These are phyloP conservation scores for Henricia sp. DNA, from an alignment of 53 echinoderm and acorn worm genomes.

Conservation along the genomic window DNA sequence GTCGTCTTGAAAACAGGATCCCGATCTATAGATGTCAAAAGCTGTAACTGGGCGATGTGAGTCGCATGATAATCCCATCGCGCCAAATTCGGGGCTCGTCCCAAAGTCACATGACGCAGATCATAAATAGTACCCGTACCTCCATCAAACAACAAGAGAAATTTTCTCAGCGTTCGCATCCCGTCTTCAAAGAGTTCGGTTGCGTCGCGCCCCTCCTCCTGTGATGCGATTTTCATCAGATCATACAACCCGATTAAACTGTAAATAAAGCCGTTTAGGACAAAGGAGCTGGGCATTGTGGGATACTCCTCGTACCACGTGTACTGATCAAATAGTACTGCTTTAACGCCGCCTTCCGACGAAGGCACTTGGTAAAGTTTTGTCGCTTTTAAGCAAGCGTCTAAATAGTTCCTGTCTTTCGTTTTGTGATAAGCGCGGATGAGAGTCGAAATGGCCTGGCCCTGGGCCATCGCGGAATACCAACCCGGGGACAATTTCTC, in stretches of 20 bases:
- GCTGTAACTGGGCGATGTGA: conserved; percentile 90
- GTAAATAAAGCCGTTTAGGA: conserved; percentile 97
- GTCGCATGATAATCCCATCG: conserved; percentile 99
- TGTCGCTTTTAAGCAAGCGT: conserved; percentile 79
- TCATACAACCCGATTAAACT: conserved; percentile 96
- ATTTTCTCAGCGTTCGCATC: conserved; percentile 81
- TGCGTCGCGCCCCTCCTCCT: conserved; percentile 87
- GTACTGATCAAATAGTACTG: conserved; percentile 91
- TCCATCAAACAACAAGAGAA: conserved; percentile 88
- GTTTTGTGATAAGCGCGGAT: conserved; percentile 83
- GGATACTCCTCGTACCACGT: conserved; percentile 99
- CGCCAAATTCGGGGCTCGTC: conserved; percentile 93
- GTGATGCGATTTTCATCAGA: conserved; percentile 70
- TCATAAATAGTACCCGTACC: conserved; percentile 97
- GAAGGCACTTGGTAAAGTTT: conserved; percentile 79
- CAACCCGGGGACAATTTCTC: conserved; percentile 81
- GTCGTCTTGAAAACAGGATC: conserved; percentile 90
- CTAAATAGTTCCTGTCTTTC: conserved; percentile 72
- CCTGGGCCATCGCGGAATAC: conserved; percentile 99
- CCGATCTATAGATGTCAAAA: conserved; percentile 82
- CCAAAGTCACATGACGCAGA: conserved; percentile 86
- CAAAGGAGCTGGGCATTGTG: conserved; percentile 90
- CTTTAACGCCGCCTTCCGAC: conserved; percentile 86
- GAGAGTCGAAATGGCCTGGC: conserved; percentile 93
- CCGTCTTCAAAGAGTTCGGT: conserved; percentile 85